A percentile compares a stretch with the other conserved stretches of the same genome.
These are phyloP conservation scores for Sternarchorhynchus goeldii DNA, from an alignment of 2,797 vertebrate species.

Conservation along the genomic window DNA sequence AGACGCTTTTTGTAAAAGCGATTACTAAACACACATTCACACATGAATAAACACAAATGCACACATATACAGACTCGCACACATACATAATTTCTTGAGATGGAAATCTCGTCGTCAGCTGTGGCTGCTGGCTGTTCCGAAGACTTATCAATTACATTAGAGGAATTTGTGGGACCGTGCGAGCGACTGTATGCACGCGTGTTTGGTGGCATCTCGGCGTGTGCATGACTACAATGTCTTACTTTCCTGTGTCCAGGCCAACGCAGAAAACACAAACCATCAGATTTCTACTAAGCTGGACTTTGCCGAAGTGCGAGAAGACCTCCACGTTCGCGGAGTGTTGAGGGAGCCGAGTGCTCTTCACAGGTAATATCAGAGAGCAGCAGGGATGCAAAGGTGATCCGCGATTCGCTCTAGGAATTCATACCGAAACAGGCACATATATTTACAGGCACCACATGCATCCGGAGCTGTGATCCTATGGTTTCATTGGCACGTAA, in stretches of 20 bases:
- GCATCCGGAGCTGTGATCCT: conserved; percentile 11
- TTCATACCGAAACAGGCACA: conserved; percentile 3
- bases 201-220: conserved; percentile 20
- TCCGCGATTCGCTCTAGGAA: conserved; percentile 27
- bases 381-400: conserved; percentile 30
- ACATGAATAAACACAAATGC: conserved; percentile 6
- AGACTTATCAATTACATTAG: conserved; percentile 73
- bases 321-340: neutral
- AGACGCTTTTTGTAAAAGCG: conserved; percentile 77
- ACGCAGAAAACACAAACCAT: conserved; percentile 4
- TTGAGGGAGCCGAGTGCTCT: neutral
- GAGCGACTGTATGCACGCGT: conserved; percentile 45
- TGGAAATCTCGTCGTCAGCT: conserved; percentile 69
- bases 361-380: conserved; percentile 25
- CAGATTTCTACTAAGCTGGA: neutral
- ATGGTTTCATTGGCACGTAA: conserved; percentile 12
- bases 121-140: conserved; percentile 73
- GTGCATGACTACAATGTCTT: neutral
- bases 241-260: neutral
- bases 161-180: conserved; percentile 59
- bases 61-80: conserved; percentile 59
- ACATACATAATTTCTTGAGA: conserved; percentile 80
- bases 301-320: neutral
- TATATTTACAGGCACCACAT: neutral
- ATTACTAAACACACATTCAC: conserved; percentile 56